These are phyloP conservation scores for Balaeniceps rex DNA, from an alignment of 2,113 vertebrate genomes.

Conservation along the genomic window DNA sequence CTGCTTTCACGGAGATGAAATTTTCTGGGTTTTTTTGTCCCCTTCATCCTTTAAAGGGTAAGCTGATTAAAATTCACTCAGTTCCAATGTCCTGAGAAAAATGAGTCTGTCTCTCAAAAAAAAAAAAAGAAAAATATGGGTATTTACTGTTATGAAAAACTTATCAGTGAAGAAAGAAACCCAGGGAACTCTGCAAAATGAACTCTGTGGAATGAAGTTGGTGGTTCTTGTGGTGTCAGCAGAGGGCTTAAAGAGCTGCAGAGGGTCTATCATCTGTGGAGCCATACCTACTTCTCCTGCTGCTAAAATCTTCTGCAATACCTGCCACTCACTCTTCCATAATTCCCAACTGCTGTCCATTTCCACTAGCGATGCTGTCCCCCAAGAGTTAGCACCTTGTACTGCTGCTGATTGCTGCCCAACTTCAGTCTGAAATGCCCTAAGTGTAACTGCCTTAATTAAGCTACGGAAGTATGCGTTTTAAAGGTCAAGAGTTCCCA, in stretches of 20 bases:
- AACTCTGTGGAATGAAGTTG: not conserved
- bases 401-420: not conserved
- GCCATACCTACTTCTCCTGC: not conserved
- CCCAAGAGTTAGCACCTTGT: not conserved
- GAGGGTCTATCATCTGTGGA: not conserved
- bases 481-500: conserved; percentile 59
- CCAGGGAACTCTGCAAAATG: not conserved
- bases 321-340: not conserved
- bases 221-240: not conserved
- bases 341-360: not conserved
- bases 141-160: not conserved
- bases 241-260: conserved; percentile 43
- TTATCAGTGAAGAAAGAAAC: not conserved
- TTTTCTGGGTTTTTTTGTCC: not conserved
- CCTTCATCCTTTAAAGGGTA: not conserved
- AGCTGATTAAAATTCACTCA: not conserved
- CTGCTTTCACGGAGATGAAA: not conserved
- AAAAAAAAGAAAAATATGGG: not conserved
- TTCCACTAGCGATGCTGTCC: not conserved
- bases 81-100: not conserved
- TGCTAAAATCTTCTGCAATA: not conserved
- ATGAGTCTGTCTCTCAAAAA: not conserved
- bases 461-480: not conserved
- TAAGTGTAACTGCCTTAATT: not conserved
- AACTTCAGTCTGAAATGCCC: not conserved